Percentiles rank a stretch among this genome's conserved stretches.
Evolutionary conservation across 2,113 vertebrate genomes (phyloP).

Genomic region (Xenus cinereus): DNA sequence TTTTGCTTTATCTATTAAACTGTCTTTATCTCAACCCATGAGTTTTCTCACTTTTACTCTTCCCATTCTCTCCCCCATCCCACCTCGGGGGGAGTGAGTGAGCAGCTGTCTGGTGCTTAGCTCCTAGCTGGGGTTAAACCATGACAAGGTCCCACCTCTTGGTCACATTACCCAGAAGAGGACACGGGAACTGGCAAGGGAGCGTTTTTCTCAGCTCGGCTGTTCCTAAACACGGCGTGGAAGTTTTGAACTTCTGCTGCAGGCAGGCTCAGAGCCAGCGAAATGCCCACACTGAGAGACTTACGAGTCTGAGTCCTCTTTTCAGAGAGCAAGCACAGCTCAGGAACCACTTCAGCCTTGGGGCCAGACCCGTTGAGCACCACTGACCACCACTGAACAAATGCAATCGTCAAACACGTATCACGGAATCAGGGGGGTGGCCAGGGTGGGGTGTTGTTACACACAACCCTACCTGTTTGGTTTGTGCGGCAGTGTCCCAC

Average conservation of each 20-base stretch:
- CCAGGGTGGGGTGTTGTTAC: fast-evolving
- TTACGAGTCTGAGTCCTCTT: background rate
- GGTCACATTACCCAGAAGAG: background rate
- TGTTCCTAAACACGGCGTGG: background rate
- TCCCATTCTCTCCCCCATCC: background rate
- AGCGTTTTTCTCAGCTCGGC: background rate
- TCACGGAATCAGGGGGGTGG: background rate
- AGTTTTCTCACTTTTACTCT: background rate
- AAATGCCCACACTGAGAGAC: background rate
- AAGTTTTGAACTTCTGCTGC: background rate
- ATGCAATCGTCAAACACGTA: fast-evolving
- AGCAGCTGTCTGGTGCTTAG: background rate
- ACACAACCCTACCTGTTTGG: background rate
- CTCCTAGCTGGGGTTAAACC: background rate
- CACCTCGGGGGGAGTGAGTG: background rate
- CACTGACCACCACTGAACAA: fast-evolving
- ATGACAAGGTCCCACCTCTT: background rate
- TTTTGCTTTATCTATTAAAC: background rate
- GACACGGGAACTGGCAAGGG: background rate
- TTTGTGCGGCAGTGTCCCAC: fast-evolving
- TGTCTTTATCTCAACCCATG: background rate
- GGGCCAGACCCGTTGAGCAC: background rate
- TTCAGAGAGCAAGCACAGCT: background rate
- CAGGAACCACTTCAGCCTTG: background rate
- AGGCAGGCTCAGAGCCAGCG: background rate